Conservation (phyloP, 2,888 invertebrate genomes). For the Labia minor region DNA sequence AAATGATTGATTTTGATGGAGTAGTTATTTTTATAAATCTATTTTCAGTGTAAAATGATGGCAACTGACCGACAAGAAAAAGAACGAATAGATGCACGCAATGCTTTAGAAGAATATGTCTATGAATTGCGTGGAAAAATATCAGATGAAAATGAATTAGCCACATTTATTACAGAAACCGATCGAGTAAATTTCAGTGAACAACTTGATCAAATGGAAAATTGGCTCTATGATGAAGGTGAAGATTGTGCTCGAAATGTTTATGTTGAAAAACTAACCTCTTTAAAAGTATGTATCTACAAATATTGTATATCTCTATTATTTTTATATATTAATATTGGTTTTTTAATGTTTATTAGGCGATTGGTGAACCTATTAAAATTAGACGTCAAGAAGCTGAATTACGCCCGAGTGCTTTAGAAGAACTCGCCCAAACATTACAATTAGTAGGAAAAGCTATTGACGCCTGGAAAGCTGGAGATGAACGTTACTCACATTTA, state of each 20-base stretch:
- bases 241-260: slow-evolving; percentile 78
- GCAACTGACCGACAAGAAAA: slow-evolving; percentile 84
- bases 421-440: slow-evolving; percentile 65
- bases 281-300: slow-evolving; percentile 38
- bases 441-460: slow-evolving; percentile 71
- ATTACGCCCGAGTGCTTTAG: slow-evolving; percentile 64
- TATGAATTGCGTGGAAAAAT: slow-evolving; percentile 91
- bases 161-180: slow-evolving; percentile 60
- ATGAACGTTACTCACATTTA: slow-evolving; percentile 52
- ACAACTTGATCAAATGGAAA: slow-evolving; percentile 74
- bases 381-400: slow-evolving; percentile 71
- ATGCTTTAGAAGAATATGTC: slow-evolving; percentile 95
- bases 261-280: slow-evolving; percentile 44
- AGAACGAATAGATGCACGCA: slow-evolving; percentile 88
- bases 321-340: background rate
- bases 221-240: slow-evolving; percentile 96
- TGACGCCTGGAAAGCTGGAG: slow-evolving; percentile 51
- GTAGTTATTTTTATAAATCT: slow-evolving; percentile 19
- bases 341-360: slow-evolving; percentile 38
- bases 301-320: background rate
- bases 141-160: slow-evolving; percentile 60
- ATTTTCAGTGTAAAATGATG: slow-evolving; percentile 60
- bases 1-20: background rate
- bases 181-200: slow-evolving; percentile 53
- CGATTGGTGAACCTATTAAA: slow-evolving; percentile 81